Base-by-base conservation (phyloP, 53 echinoderm and acorn worm genomes). In the Holothuria leucospilota region DNA sequence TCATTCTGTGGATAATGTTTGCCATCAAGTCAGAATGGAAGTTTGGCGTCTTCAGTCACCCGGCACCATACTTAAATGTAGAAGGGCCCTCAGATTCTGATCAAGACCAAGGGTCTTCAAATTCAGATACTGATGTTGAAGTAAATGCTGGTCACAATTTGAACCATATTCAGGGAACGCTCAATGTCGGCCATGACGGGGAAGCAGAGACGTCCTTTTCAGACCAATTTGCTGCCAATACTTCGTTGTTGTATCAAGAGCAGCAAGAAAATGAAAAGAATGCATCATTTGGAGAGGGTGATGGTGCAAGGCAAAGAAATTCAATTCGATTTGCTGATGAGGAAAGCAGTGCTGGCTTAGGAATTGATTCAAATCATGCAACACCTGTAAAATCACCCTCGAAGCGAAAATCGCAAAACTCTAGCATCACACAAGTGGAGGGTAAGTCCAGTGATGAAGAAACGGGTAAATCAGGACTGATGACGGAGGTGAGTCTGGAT, bases 11-110 rank as follows among this genome's bases (percentile, higher is more conserved):
- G 97, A 75, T 95, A 1, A 88, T 90, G 34, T 95, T 95, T 23
- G 84, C 93, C 3, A 21, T 97, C 26, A 97, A 97, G 65, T 82
- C 89, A 14, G 68, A 95, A 25, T 97, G 97, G 97, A 85, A 92
- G 30, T 97, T 97, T 38, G 80, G 80, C 26, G 62, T 80, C 80
- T 80, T 80, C 61, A 80, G 39, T 2, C 60, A 80, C 60, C 80
- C 80, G 26, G 59, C 61, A 59, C 56, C 80, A 21, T 77, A 86
- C 75, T 56, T 29, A 29, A 75, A 86, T 20, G 39, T 63, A 8
- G 85, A 92, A 20, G 89, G 68, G 18, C 75, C 65, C 9, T 68
- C 84, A 20, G 66, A 84, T 51, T 67, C 68, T 13, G 67, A 84
- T 40, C 63, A 28, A 46, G 68, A 67, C 49, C 66, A 67, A 24